These are phyloP conservation scores for Danionella dracula DNA, from an alignment of 2,797 vertebrate species.

Conservation along the genomic window DNA sequence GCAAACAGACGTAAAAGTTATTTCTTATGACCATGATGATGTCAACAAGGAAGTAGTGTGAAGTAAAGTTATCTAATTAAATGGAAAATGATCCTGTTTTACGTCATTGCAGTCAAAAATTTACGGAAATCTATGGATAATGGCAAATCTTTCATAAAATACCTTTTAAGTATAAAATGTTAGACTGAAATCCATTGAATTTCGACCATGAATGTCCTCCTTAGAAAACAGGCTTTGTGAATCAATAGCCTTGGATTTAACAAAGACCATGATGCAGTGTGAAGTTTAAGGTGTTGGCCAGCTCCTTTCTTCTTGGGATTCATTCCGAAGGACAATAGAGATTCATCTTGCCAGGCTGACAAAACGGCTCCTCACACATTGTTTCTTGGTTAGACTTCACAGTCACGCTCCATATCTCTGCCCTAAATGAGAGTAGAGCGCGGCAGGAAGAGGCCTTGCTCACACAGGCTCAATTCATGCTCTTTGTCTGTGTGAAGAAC, in stretches of 20 bases:
- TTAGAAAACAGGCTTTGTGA: slow-evolving; percentile 30
- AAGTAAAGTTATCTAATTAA: too few species aligned
- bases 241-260: slow-evolving; percentile 35
- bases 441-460: slow-evolving; percentile 48
- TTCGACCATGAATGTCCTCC: slow-evolving; percentile 5
- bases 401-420: slow-evolving; percentile 56
- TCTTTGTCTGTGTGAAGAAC: slow-evolving; percentile 50
- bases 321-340: slow-evolving; percentile 55
- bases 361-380: slow-evolving; percentile 56
- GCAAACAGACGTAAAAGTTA: too few species aligned
- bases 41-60: too few species aligned
- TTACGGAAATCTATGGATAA: too few species aligned
- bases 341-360: slow-evolving; percentile 45
- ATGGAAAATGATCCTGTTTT: too few species aligned
- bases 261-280: slow-evolving; percentile 47
- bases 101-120: too few species aligned
- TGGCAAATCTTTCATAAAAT: too few species aligned
- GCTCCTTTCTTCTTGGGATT: slow-evolving; percentile 44
- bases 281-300: slow-evolving; percentile 35
- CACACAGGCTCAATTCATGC: slow-evolving; percentile 30
- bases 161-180: neutral
- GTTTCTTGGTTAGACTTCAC: slow-evolving; percentile 58
- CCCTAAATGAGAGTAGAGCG: slow-evolving; percentile 35
- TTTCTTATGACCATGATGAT: too few species aligned
- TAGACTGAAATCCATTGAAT: neutral